Percentiles rank a stretch among this genome's conserved stretches.
Evolutionary conservation across 1,140 invertebrate genomes (phyloP).

Genomic region (Samia ricini): DNA sequence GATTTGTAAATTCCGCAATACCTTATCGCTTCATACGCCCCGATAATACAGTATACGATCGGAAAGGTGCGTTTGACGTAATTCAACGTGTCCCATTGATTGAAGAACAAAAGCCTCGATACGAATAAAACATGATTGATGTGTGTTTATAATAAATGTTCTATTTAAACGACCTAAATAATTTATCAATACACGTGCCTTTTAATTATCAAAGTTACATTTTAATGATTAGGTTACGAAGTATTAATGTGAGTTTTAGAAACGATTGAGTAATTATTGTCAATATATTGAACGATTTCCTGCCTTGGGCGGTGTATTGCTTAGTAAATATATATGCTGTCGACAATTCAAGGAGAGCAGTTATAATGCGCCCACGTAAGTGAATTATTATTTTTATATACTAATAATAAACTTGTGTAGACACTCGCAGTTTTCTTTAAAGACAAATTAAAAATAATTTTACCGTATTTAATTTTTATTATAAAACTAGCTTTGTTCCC

Average conservation of each 20-base stretch:
- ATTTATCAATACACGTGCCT: background rate
- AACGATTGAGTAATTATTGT: constrained; percentile 14
- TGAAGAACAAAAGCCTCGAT: constrained; percentile 3
- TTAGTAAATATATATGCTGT: constrained; percentile 6
- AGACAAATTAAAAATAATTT: too few species aligned
- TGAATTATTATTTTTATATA: constrained; percentile 13
- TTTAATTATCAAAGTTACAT: constrained; percentile 1
- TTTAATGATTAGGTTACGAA: constrained; percentile 11
- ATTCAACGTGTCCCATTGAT: constrained; percentile 10
- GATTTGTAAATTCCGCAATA: background rate
- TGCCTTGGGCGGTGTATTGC: constrained; percentile 8
- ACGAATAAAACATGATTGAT: constrained; percentile 10
- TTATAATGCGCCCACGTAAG: constrained; percentile 22
- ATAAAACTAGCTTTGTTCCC: too few species aligned
- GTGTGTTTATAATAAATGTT: constrained; percentile 7
- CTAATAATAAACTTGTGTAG: background rate
- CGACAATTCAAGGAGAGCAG: constrained; percentile 9
- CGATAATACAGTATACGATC: background rate
- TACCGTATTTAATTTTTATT: too few species aligned
- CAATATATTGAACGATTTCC: constrained; percentile 9
- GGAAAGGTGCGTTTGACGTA: constrained; percentile 10
- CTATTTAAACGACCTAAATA: background rate
- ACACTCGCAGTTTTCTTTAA: background rate
- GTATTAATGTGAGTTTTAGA: constrained; percentile 17
- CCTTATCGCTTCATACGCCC: background rate